These are phyloP conservation scores for Coranthus polyacanthus DNA, from an alignment of 2,797 vertebrate genomes.

Conservation along the genomic window DNA sequence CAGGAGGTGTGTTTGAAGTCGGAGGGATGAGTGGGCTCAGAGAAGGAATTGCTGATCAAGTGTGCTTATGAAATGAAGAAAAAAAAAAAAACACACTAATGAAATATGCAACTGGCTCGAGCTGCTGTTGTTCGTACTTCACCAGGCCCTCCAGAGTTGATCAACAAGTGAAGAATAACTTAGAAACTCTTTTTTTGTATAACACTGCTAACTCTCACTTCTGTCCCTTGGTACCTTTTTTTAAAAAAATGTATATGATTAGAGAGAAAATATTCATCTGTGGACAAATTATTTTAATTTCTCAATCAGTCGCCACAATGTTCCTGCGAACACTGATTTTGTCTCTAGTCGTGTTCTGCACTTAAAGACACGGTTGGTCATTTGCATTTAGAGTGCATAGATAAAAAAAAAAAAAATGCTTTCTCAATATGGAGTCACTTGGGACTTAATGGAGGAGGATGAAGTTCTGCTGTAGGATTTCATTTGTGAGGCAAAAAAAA, in stretches of 20 bases:
- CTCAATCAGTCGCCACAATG: slow-evolving; percentile 33
- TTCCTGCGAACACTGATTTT: slow-evolving; percentile 10
- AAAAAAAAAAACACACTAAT: slow-evolving; percentile 27
- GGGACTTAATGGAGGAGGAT: slow-evolving; percentile 58
- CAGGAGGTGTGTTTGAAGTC: slow-evolving; percentile 66
- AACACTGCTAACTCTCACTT: background rate
- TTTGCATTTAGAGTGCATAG: slow-evolving; percentile 76
- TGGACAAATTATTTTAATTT: slow-evolving; percentile 25
- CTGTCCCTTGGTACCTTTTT: background rate
- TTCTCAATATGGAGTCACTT: slow-evolving; percentile 56
- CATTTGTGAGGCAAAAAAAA: slow-evolving; percentile 30
- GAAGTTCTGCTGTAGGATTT: slow-evolving; percentile 45
- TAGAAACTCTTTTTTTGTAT: too few relatives aligned
- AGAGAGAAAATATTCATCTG: slow-evolving; percentile 14
- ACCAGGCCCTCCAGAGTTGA: background rate
- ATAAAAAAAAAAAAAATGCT: slow-evolving; percentile 47
- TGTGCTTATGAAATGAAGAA: slow-evolving; percentile 63
- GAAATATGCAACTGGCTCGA: slow-evolving; percentile 19
- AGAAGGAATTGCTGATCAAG: slow-evolving; percentile 75
- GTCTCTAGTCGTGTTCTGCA: background rate
- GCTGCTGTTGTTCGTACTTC: slow-evolving; percentile 11
- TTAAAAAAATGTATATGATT: slow-evolving; percentile 7
- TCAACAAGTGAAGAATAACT: slow-evolving; percentile 11
- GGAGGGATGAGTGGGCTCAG: slow-evolving; percentile 54
- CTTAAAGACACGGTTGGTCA: slow-evolving; percentile 28